These are phyloP conservation scores for Rhizomys pruinosus DNA, from an alignment of 2,113 vertebrate species.

Conservation along the genomic window DNA sequence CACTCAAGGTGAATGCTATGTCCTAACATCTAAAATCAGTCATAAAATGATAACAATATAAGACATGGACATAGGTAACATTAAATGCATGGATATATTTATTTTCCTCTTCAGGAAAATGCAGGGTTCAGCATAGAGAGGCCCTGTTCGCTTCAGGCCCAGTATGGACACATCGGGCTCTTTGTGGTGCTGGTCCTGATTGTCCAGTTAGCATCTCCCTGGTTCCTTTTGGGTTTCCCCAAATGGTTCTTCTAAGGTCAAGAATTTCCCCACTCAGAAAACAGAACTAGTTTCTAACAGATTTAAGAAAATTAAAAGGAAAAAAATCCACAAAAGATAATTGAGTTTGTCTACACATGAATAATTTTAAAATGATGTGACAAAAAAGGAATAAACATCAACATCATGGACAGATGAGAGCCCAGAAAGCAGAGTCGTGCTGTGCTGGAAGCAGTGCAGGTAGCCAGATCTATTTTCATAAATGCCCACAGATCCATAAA, in stretches of 20 bases:
- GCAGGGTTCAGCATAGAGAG: background rate
- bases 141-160: background rate
- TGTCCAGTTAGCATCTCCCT: background rate
- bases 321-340: background rate
- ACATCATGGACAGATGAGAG: background rate
- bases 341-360: background rate
- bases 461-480: background rate
- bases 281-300: background rate
- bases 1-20: no score
- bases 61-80: no score
- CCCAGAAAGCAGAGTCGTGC: background rate
- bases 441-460: background rate
- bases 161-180: background rate
- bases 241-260: background rate
- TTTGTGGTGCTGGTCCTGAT: no score
- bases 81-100: no score
- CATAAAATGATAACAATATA: no score
- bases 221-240: background rate
- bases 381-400: background rate
- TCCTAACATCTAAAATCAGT: no score
- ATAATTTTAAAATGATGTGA: background rate
- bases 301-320: background rate
- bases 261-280: background rate
- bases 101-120: no score
- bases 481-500: background rate